Conservation (phyloP, 2,797 vertebrate genomes). For the Galagoides demidoff region DNA sequence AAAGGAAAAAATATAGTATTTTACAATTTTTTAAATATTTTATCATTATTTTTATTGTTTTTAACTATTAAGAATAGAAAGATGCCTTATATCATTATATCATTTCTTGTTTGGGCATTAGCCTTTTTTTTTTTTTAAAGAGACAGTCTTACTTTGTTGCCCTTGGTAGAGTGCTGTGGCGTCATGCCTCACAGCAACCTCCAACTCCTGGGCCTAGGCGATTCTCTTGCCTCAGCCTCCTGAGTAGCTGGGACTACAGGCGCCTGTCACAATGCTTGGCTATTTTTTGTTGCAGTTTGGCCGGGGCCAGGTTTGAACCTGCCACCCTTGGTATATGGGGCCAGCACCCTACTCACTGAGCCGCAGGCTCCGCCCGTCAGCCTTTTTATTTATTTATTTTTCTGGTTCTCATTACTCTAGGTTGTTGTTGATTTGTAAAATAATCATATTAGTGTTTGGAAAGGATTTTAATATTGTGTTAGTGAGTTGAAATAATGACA, state of each 20-base stretch:
- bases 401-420: not conserved
- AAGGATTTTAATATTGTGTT: conserved; percentile 19
- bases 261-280: no score
- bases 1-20: not conserved
- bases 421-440: conserved; percentile 60
- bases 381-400: not conserved
- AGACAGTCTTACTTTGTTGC: no score
- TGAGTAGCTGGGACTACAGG: no score
- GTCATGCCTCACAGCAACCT: no score
- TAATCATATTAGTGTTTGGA: conserved; percentile 37
- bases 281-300: no score
- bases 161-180: no score
- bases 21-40: not conserved
- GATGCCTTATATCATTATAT: not conserved
- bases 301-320: no score
- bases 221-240: no score
- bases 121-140: not conserved
- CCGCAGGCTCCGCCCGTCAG: not conserved
- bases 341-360: no score
- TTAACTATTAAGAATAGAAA: not conserved
- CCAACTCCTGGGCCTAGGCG: no score
- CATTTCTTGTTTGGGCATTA: not conserved
- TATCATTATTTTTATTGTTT: not conserved
- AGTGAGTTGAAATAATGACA: conserved; percentile 40
- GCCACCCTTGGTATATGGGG: no score